These are phyloP conservation scores for Eumacrocentrus americanus DNA, from an alignment of 2,888 invertebrate species.

Conservation along the genomic window DNA sequence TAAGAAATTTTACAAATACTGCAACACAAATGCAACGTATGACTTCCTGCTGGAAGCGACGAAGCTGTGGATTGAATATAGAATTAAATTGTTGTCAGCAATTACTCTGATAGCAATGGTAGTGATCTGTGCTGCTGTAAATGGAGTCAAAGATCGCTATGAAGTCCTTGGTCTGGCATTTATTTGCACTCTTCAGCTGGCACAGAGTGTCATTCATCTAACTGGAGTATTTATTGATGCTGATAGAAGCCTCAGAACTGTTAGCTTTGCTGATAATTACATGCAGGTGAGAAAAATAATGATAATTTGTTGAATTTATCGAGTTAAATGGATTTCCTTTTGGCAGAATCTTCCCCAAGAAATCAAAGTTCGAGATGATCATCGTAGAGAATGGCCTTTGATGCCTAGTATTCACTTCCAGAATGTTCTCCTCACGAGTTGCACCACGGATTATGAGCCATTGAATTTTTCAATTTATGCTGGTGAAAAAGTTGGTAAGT, in stretches of 20 bases:
- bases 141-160: conserved; percentile 34
- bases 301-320: not conserved
- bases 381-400: conserved; percentile 40
- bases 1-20: conserved; percentile 46
- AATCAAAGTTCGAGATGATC: conserved; percentile 31
- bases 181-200: conserved; percentile 43
- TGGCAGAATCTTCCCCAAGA: conserved; percentile 43
- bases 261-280: conserved; percentile 41
- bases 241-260: conserved; percentile 41
- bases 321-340: not conserved
- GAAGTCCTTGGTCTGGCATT: conserved; percentile 42
- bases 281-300: conserved; percentile 36
- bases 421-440: conserved; percentile 38
- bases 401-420: conserved; percentile 42
- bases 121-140: conserved; percentile 37
- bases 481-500: conserved; percentile 42
- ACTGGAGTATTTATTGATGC: conserved; percentile 38
- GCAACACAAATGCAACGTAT: conserved; percentile 44
- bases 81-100: conserved; percentile 44
- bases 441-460: conserved; percentile 34
- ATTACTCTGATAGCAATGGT: conserved; percentile 35
- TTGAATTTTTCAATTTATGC: conserved; percentile 37
- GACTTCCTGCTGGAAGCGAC: conserved; percentile 47
- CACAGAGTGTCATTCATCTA: conserved; percentile 38
- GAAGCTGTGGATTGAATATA: conserved; percentile 45